Conservation (phyloP, 2,888 invertebrate species). For the Microplitis deprimator region DNA sequence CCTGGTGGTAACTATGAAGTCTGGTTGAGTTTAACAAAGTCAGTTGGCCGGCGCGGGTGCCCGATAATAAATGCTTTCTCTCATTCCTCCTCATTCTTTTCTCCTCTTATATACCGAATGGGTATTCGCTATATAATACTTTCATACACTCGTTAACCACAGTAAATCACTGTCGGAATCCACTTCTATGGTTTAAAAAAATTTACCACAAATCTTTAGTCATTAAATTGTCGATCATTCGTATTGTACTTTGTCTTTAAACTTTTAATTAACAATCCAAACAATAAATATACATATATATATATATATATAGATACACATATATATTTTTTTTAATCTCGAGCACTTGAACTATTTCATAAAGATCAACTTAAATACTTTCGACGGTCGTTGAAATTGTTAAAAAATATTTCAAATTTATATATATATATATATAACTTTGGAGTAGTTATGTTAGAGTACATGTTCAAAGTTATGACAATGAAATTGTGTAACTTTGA, state of each 20-base stretch:
- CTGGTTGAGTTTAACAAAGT: neutral
- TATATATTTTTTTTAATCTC: too few relatives aligned
- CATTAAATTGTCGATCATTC: conserved; percentile 35
- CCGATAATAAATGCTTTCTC: conserved; percentile 31
- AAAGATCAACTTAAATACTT: too few relatives aligned
- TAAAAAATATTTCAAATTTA: too few relatives aligned
- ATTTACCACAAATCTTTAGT: conserved; percentile 15
- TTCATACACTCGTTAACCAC: conserved; percentile 8
- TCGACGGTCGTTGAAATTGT: too few relatives aligned
- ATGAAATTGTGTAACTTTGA: too few relatives aligned
- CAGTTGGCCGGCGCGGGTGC: neutral
- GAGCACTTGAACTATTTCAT: too few relatives aligned
- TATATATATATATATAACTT: too few relatives aligned
- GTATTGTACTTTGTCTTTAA: conserved; percentile 6
- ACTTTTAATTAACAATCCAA: neutral
- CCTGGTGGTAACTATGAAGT: neutral
- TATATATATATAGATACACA: too few relatives aligned
- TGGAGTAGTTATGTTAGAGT: too few relatives aligned
- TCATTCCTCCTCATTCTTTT: conserved; percentile 5
- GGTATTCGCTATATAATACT: conserved; percentile 19
- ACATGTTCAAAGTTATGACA: too few relatives aligned
- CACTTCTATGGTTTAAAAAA: conserved; percentile 30
- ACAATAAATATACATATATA: neutral
- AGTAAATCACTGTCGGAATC: conserved; percentile 43
- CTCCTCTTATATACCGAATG: neutral